Percentiles rank a stretch among this genome's conserved stretches.
phyloP scores from a whole-genome alignment of 2,888 invertebrate genomes.

The Isoperla grammatica region DNA sequence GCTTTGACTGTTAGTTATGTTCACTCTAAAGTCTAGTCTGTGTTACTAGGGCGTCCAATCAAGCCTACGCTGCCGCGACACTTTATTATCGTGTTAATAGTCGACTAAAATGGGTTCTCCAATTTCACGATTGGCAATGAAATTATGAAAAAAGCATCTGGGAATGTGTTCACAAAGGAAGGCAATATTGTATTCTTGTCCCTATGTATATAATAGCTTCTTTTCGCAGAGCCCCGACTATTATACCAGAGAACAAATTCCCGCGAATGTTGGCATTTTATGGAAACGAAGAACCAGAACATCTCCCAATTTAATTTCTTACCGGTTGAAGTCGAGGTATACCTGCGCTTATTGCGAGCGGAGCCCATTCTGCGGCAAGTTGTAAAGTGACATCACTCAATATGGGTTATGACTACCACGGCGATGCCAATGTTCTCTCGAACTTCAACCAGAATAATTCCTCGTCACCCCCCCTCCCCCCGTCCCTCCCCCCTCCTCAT shows the following conservation, averaged over 20 bases:
- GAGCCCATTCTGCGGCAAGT: conserved; percentile 18
- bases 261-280: conserved; percentile 21
- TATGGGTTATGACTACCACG: conserved; percentile 25
- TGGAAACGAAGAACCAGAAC: conserved; percentile 22
- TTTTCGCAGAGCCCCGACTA: background rate
- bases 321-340: conserved; percentile 27
- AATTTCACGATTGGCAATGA: conserved; percentile 23
- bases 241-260: conserved; percentile 1
- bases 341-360: conserved; percentile 20
- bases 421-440: conserved; percentile 15
- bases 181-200: conserved; percentile 21
- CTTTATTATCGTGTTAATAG: conserved; percentile 27
- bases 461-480: conserved; percentile 10
- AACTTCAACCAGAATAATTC: conserved; percentile 21
- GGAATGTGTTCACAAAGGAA: conserved; percentile 19
- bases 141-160: conserved; percentile 24
- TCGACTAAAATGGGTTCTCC: conserved; percentile 22
- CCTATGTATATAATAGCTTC: conserved; percentile 1
- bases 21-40: no score
- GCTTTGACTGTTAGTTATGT: no score
- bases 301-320: conserved; percentile 28
- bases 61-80: no score
- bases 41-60: no score
- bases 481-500: background rate
- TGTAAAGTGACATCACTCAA: conserved; percentile 30